Evolutionary conservation across 2,113 vertebrate genomes (phyloP), one percentile per base, ranked within the genome.

Genomic region (Thamnaconus septentrionalis): DNA sequence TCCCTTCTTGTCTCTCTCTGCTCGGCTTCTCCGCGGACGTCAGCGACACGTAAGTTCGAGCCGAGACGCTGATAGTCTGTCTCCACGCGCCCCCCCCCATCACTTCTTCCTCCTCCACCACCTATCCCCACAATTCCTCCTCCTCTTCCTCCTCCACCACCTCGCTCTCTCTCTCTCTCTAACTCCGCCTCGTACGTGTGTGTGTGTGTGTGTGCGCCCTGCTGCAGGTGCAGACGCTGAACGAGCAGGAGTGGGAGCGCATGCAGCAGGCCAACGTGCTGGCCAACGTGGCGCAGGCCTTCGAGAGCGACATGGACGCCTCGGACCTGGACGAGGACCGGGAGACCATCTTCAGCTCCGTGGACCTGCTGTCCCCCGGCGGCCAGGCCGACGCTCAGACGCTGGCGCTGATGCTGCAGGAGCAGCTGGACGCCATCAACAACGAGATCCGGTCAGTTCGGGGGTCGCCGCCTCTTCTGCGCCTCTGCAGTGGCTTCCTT

Each of bases 231-330:
- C 97, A 98, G 71, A 99, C 97, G 0, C 87, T 99, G 18, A 97
- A 99, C 0, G 96, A 98, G 75, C 97, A 99, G 91, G 97, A 99
- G 4, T 99, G 97, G 97, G 96, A 99, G 63, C 93, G 97, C 1
- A 95, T 96, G 63, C 97, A 99, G 76, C 96, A 99, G 86, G 97
- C 97, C 7, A 98, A 93, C 0, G 97, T 99, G 4, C 73, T 99
- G 84, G 97, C 97, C 0, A 98, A 95, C 0, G 96, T 99, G 58
- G 96, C 97, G 0, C 97, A 98, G 55, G 97, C 97, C 0, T 98
- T 99, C 3, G 97, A 99, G 89, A 97, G 96, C 0, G 97, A 98
- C 18, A 91, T 94, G 55, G 97, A 99, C 3, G 84, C 92, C 8
- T 98, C 97, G 0, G 96, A 99, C 1, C 80, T 94, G 12, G 97